phyloP scores from a whole-genome alignment of 1,140 invertebrate genomes.

The Drosophila neocordata region DNA sequence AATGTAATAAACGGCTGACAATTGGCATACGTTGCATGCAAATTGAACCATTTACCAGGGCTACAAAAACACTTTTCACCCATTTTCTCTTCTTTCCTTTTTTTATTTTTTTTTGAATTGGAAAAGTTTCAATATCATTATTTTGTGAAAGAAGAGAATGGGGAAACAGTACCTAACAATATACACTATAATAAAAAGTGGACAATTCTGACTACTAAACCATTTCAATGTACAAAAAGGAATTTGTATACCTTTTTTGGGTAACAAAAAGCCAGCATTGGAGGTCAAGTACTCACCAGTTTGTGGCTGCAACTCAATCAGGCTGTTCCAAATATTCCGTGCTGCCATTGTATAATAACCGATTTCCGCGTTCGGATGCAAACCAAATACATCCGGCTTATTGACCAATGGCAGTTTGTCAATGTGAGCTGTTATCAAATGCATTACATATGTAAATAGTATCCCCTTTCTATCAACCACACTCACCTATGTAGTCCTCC shows the following conservation, averaged over 20 bases:
- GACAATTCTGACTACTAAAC: neutral
- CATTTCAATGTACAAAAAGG: neutral
- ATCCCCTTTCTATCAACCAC: neutral
- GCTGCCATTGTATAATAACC: constrained; percentile 93
- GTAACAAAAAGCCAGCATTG: neutral
- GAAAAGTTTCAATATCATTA: neutral
- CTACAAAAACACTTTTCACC: neutral
- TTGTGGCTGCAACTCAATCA: constrained; percentile 94
- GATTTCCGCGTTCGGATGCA: constrained; percentile 96
- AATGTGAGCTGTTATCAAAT: constrained; percentile 83
- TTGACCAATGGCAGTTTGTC: constrained; percentile 89
- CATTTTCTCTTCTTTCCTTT: neutral
- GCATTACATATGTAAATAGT: constrained; percentile 64
- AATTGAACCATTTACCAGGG: constrained; percentile 71
- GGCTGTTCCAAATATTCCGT: constrained; percentile 91
- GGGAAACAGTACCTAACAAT: neutral
- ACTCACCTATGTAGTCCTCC: constrained; percentile 88
- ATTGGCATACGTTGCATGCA: constrained; percentile 77
- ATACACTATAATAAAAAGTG: no score
- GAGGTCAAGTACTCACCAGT: constrained; percentile 85
- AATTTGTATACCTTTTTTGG: neutral
- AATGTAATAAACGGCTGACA: constrained; percentile 80
- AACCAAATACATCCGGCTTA: constrained; percentile 93
- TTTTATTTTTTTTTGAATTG: neutral
- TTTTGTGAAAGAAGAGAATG: neutral